Percentiles rank a stretch among this genome's conserved stretches.
Conservation (phyloP, 2,113 vertebrate genomes). For the Odobenus rosmarus region DNA sequence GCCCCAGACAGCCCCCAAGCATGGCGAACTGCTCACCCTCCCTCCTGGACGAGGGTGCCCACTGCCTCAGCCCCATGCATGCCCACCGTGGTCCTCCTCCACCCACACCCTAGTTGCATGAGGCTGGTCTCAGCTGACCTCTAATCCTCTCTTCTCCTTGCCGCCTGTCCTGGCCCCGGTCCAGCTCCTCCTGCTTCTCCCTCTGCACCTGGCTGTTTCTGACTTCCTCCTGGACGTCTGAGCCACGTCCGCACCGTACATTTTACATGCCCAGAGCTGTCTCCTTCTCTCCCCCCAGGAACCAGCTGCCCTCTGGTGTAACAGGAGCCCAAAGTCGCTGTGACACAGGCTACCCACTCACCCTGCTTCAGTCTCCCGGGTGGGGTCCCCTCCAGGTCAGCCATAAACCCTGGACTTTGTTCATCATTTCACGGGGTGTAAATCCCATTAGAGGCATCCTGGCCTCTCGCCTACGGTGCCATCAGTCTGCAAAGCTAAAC, state of each 20-base stretch:
- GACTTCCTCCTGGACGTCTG: fast-evolving
- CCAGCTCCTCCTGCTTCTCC: not conserved
- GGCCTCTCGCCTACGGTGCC: not conserved
- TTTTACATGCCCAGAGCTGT: not conserved
- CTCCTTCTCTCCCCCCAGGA: too few relatives aligned
- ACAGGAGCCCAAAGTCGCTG: fast-evolving
- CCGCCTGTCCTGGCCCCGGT: not conserved
- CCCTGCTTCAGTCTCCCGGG: too few relatives aligned
- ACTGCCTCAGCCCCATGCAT: not conserved
- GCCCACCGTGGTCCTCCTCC: not conserved
- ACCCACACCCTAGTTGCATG: not conserved
- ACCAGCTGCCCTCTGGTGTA: not conserved
- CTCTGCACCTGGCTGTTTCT: not conserved
- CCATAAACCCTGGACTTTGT: too few relatives aligned
- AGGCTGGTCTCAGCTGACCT: not conserved
- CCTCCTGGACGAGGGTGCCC: not conserved
- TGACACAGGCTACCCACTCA: not conserved
- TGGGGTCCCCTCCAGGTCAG: too few relatives aligned
- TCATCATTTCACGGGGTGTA: too few relatives aligned
- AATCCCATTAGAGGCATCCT: not conserved
- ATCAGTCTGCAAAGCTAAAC: not conserved
- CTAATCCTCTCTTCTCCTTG: not conserved
- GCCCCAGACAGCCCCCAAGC: too few relatives aligned
- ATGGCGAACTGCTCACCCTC: too few relatives aligned
- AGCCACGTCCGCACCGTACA: fast-evolving